Evolutionary conservation across 2,113 vertebrate genomes (phyloP).

Genomic region (Laterallus jamaicensis): DNA sequence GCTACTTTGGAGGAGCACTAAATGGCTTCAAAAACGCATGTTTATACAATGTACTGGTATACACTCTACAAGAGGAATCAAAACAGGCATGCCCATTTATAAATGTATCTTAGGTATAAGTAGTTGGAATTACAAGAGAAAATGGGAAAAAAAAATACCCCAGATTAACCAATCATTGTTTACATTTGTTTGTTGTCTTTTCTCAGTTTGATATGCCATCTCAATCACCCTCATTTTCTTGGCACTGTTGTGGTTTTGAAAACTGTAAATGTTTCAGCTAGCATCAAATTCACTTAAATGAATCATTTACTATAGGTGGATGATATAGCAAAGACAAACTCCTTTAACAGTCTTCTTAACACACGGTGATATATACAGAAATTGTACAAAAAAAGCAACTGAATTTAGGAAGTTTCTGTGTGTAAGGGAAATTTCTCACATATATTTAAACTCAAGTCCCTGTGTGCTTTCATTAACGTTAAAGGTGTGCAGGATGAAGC

Average conservation of each 20-base stretch:
- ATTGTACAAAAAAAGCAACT: neutral
- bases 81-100: neutral
- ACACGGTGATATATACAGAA: neutral
- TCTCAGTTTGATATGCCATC: neutral
- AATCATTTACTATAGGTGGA: neutral
- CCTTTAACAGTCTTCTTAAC: neutral
- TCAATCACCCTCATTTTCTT: neutral
- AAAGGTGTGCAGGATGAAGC: neutral
- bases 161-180: neutral
- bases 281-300: neutral
- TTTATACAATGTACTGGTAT: conserved; percentile 52
- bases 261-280: neutral
- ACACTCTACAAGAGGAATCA: conserved; percentile 35
- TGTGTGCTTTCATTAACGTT: neutral
- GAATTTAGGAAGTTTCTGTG: neutral
- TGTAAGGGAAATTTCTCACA: neutral
- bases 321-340: neutral
- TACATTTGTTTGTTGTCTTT: neutral
- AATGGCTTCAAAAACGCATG: conserved; percentile 74
- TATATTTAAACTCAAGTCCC: neutral
- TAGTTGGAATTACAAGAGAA: neutral
- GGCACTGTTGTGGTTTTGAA: neutral
- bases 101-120: neutral
- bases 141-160: neutral
- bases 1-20: conserved; percentile 70